Conservation (phyloP, 2,888 invertebrate genomes). For the Desoria tigrina region DNA sequence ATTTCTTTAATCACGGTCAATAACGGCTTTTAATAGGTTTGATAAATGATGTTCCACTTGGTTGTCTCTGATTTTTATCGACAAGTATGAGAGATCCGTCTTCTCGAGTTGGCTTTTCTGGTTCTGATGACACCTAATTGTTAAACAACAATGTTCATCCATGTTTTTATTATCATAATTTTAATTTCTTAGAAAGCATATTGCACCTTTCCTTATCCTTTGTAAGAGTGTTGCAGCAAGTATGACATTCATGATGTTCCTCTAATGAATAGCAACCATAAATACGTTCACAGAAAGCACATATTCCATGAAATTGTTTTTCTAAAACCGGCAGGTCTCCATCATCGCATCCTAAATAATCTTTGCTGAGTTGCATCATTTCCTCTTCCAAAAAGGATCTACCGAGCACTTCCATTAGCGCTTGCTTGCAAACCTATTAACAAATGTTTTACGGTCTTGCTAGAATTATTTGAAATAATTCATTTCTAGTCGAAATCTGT, state of each 20-base stretch:
- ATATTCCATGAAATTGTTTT: slow-evolving; percentile 68
- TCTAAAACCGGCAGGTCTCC: slow-evolving; percentile 58
- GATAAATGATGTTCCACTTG: slow-evolving; percentile 30
- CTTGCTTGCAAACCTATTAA: slow-evolving; percentile 56
- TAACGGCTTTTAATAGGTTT: slow-evolving; percentile 28
- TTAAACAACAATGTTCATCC: slow-evolving; percentile 3
- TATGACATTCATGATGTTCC: slow-evolving; percentile 40
- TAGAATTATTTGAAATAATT: too few species aligned
- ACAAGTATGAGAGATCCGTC: slow-evolving; percentile 46
- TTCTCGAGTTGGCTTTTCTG: too few species aligned
- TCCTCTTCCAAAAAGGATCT: slow-evolving; percentile 61
- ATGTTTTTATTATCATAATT: not conserved
- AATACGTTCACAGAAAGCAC: slow-evolving; percentile 73
- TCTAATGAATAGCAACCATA: slow-evolving; percentile 46
- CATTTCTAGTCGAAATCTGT: too few species aligned
- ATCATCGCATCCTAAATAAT: slow-evolving; percentile 53
- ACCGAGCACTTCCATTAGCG: slow-evolving; percentile 70
- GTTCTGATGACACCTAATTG: slow-evolving; percentile 45
- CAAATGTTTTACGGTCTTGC: too few species aligned
- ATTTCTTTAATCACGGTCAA: slow-evolving; percentile 25
- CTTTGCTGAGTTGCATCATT: slow-evolving; percentile 22
- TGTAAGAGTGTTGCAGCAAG: slow-evolving; percentile 23
- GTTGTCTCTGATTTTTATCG: slow-evolving; percentile 36
- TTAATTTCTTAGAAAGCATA: not conserved
- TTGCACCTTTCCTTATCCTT: not conserved